Conservation (phyloP, 2,888 invertebrate genomes). For the Caenorhabditis sulstoni region DNA sequence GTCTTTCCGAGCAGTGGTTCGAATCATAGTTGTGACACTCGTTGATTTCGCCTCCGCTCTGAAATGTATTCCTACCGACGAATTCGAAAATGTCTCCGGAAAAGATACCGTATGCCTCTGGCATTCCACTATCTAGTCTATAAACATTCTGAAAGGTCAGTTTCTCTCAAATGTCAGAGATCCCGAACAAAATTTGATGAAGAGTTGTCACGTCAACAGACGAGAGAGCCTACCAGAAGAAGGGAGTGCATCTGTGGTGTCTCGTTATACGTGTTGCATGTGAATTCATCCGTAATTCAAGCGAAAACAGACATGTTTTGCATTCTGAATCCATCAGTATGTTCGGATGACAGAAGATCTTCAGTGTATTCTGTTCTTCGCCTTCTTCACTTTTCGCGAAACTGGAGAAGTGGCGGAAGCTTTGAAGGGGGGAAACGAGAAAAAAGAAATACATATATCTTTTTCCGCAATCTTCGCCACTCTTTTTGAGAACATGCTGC, state of each 20-base stretch:
- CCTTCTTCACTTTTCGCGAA: not conserved
- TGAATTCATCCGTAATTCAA: conserved; percentile 47
- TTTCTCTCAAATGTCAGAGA: not conserved
- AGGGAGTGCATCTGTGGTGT: conserved; percentile 15
- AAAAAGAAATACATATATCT: conserved; percentile 32
- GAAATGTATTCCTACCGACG: not conserved
- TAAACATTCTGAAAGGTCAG: conserved; percentile 25
- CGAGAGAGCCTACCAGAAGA: not conserved
- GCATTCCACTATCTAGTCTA: conserved; percentile 31
- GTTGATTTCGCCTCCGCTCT: not conserved
- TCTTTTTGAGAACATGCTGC: conserved; percentile 32
- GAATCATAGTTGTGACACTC: no score
- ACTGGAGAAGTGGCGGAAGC: conserved; percentile 9
- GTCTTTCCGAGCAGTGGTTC: no score
- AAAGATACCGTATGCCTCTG: conserved; percentile 27
- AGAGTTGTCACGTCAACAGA: conserved; percentile 3
- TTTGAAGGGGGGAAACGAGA: no score
- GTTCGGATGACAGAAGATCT: conserved; percentile 1
- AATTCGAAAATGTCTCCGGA: not conserved
- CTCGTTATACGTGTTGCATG: conserved; percentile 36
- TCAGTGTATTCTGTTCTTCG: not conserved
- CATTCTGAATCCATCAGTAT: conserved; percentile 49
- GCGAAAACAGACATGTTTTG: conserved; percentile 44
- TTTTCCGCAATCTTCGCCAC: conserved; percentile 26
- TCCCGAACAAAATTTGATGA: not conserved